phyloP scores from a whole-genome alignment of 35 echinoderm and acorn worm genomes.

The Heliocidaris tuberculata region DNA sequence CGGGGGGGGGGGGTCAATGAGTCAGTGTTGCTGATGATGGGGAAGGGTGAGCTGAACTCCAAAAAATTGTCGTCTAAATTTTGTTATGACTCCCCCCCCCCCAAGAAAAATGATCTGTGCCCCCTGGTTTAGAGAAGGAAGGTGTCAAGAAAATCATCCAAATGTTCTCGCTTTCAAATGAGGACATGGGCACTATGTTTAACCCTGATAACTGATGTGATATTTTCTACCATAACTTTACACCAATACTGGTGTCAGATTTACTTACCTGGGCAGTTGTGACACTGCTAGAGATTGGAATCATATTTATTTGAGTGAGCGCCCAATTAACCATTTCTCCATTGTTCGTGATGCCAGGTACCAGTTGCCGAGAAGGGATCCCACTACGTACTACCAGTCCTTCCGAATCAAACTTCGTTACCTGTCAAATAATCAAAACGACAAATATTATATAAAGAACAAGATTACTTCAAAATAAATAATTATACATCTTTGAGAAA shows the following conservation, averaged over 20 bases:
- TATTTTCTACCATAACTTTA: neutral
- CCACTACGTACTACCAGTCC: conserved; percentile 20
- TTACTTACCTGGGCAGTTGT: neutral
- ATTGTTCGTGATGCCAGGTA: conserved; percentile 32
- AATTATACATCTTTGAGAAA: no score
- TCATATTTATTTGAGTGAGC: conserved; percentile 39
- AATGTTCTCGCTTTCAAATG: no score
- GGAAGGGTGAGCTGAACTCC: no score
- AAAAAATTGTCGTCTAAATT: no score
- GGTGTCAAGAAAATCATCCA: no score
- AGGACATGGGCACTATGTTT: no score
- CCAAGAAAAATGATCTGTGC: no score
- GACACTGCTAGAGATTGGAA: neutral
- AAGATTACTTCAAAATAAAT: no score
- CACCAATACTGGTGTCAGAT: neutral
- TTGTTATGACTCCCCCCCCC: neutral
- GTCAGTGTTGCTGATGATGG: no score
- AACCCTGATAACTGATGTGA: neutral
- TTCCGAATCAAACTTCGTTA: neutral
- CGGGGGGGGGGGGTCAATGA: no score
- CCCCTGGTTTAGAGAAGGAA: no score
- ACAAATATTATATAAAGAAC: no score
- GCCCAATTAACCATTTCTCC: conserved; percentile 29
- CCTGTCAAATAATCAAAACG: neutral
- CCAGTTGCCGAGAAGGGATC: conserved; percentile 23